Percentiles rank a stretch among this genome's conserved stretches.
These are phyloP conservation scores for Tangara arthus DNA, from an alignment of 2,797 vertebrate genomes.

Conservation along the genomic window DNA sequence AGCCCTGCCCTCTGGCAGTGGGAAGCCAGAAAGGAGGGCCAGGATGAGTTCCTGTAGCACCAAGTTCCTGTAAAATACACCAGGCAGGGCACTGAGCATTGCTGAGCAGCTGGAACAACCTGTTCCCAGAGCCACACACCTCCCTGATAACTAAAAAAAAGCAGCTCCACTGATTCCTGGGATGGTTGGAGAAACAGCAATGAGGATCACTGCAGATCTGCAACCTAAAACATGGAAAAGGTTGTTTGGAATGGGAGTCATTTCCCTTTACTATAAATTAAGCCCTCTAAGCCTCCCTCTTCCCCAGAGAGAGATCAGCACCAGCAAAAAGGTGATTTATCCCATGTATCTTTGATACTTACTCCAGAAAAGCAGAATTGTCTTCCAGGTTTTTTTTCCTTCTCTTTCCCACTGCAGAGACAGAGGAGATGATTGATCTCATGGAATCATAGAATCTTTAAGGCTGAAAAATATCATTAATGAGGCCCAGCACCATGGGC, in stretches of 20 bases:
- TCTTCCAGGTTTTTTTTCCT: neutral
- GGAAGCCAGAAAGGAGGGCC: neutral
- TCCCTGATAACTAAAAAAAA: neutral
- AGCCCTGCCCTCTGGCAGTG: neutral
- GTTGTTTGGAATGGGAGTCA: fast-evolving
- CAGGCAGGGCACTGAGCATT: fast-evolving
- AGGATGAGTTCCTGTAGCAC: neutral
- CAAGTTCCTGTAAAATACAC: neutral
- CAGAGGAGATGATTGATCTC: neutral
- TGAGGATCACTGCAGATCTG: fast-evolving
- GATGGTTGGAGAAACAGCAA: fast-evolving
- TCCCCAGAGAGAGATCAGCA: neutral
- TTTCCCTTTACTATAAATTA: neutral
- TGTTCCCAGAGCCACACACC: neutral
- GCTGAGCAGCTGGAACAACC: neutral
- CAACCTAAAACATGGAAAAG: neutral
- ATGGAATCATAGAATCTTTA: neutral
- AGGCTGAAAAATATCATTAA: neutral
- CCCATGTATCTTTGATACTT: neutral
- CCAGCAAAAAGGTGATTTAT: neutral
- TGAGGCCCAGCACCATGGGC: neutral
- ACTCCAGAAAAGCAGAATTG: neutral
- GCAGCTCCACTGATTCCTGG: neutral
- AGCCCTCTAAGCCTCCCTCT: neutral
- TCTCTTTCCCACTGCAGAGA: neutral